Evolutionary conservation across 1,140 invertebrate genomes (phyloP).

Genomic region (Leptinotarsa texana): DNA sequence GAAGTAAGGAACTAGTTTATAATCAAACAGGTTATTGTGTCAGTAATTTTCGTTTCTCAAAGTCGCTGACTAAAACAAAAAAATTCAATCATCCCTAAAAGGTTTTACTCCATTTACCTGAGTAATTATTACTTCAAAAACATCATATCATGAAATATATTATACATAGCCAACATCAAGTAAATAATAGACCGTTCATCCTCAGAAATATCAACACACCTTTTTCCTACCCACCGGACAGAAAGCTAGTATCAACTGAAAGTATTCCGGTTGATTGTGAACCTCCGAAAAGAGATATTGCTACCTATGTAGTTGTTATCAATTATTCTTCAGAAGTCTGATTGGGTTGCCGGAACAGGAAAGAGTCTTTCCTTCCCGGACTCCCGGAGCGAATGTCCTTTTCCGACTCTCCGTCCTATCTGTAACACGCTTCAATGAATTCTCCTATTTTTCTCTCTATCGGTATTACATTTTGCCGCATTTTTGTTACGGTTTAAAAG

Average conservation of each 20-base stretch:
- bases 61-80: too few relatives aligned
- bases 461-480: slow-evolving; percentile 35
- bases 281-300: slow-evolving; percentile 15
- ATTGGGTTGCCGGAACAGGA: slow-evolving; percentile 55
- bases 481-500: slow-evolving; percentile 2
- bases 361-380: slow-evolving; percentile 56
- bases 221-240: too few relatives aligned
- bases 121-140: too few relatives aligned
- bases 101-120: too few relatives aligned
- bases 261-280: slow-evolving; percentile 6
- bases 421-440: slow-evolving; percentile 42
- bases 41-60: too few relatives aligned
- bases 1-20: too few relatives aligned
- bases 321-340: slow-evolving; percentile 52
- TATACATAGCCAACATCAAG: too few relatives aligned
- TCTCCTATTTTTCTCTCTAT: slow-evolving; percentile 39
- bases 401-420: slow-evolving; percentile 52
- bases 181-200: too few relatives aligned
- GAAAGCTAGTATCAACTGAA: neutral
- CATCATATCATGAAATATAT: too few relatives aligned
- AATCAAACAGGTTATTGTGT: too few relatives aligned
- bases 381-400: slow-evolving; percentile 55
- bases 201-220: too few relatives aligned
- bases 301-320: slow-evolving; percentile 43
- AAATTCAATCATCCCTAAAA: too few relatives aligned